These are phyloP conservation scores for Gyps fulvus DNA, from an alignment of 2,113 vertebrate species.

Conservation along the genomic window DNA sequence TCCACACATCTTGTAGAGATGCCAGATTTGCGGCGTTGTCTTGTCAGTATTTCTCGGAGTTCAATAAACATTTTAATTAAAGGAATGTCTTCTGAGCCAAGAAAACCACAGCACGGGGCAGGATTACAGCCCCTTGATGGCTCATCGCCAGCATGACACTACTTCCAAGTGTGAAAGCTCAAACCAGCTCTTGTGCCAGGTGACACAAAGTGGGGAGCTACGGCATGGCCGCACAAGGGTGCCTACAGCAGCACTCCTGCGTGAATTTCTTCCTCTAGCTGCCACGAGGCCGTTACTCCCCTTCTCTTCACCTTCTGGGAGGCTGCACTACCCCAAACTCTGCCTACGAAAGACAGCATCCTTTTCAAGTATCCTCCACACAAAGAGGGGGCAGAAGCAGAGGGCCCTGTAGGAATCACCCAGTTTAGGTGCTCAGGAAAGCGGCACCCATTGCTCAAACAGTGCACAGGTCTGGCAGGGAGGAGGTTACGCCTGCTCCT, in stretches of 20 bases:
- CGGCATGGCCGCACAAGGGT: rapidly evolving
- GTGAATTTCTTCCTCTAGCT: background rate
- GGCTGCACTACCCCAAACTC: background rate
- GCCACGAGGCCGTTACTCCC: background rate
- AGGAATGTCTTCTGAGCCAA: conserved; percentile 1
- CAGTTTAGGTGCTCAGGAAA: background rate
- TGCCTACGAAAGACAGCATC: background rate
- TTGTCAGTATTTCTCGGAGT: conserved; percentile 44
- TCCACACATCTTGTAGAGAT: conserved; percentile 29
- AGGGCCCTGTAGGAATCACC: background rate
- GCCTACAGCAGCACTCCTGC: background rate
- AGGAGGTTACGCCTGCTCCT: background rate
- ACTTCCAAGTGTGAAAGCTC: background rate
- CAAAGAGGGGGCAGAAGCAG: background rate
- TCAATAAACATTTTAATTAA: conserved; percentile 63
- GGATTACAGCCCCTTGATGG: conserved; percentile 1
- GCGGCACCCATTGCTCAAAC: background rate
- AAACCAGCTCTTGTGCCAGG: background rate
- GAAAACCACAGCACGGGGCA: background rate
- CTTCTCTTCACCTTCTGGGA: background rate
- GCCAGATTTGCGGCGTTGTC: conserved; percentile 31
- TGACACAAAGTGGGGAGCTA: background rate
- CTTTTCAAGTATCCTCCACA: background rate
- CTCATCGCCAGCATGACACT: background rate
- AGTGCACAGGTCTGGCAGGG: background rate